Evolutionary conservation across 1,140 invertebrate species (phyloP).

Genomic region (Nebria ingens): DNA sequence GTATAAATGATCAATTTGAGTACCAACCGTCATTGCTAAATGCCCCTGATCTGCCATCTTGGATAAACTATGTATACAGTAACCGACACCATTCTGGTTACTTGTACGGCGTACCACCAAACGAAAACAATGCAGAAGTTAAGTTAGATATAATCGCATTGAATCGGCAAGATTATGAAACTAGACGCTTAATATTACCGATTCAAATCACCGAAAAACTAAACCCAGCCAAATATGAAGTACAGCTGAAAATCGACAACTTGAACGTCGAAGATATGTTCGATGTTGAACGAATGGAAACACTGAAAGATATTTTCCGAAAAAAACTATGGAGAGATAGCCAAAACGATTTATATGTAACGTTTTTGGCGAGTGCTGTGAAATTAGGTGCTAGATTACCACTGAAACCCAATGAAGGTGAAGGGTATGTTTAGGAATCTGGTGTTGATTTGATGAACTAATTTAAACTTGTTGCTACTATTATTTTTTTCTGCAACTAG

Average conservation of each 20-base stretch:
- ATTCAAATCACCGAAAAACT: conserved; percentile 54
- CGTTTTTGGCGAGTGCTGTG: conserved; percentile 72
- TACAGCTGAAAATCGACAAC: conserved; percentile 82
- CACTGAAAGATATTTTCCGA: conserved; percentile 63
- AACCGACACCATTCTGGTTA: conserved; percentile 59
- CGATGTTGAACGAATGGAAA: conserved; percentile 50
- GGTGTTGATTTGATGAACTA: too few species aligned
- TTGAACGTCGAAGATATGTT: conserved; percentile 76
- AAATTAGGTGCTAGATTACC: conserved; percentile 73
- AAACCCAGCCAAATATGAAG: conserved; percentile 59
- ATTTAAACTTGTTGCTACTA: too few species aligned
- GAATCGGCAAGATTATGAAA: conserved; percentile 68
- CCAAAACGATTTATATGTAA: conserved; percentile 60
- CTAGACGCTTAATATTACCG: conserved; percentile 48
- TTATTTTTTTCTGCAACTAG: conserved; percentile 4
- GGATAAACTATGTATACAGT: conserved; percentile 74
- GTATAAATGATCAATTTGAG: conserved; percentile 47
- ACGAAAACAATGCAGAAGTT: conserved; percentile 41
- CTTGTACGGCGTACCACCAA: conserved; percentile 68
- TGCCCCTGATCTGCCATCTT: conserved; percentile 69
- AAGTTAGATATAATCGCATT: conserved; percentile 64
- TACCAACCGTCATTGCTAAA: conserved; percentile 56
- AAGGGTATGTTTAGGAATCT: conserved; percentile 68
- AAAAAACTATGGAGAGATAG: conserved; percentile 51
- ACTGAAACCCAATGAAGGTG: conserved; percentile 66